Conservation (phyloP, 2,888 invertebrate species). For the Bedellia somnulentella region DNA sequence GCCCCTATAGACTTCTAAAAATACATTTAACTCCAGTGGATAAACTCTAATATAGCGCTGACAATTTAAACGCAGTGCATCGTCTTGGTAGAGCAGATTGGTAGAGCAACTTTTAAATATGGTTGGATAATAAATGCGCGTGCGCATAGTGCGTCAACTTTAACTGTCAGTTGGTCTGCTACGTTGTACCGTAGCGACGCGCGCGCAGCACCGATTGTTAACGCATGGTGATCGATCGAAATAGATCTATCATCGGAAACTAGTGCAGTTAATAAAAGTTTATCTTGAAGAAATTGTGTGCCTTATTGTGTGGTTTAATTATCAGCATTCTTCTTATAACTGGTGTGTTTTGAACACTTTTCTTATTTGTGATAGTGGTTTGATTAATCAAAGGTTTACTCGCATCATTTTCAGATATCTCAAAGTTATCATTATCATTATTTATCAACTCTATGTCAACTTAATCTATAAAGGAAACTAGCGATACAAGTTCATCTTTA, state of each 20-base stretch:
- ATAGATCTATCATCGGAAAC: constrained; percentile 25
- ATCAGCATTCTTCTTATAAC: too few relatives aligned
- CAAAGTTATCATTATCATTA: too few relatives aligned
- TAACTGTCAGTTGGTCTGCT: constrained; percentile 45
- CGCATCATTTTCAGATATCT: too few relatives aligned
- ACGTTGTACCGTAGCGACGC: constrained; percentile 34
- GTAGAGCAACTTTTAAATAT: constrained; percentile 18
- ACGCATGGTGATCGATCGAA: constrained; percentile 28
- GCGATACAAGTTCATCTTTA: too few relatives aligned
- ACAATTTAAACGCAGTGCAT: constrained; percentile 14
- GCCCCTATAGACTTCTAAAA: constrained; percentile 47
- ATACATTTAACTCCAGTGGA: constrained; percentile 45
- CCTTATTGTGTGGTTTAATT: too few relatives aligned
- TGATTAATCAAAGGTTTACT: constrained; percentile 12
- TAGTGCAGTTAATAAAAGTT: constrained; percentile 12
- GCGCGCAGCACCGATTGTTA: constrained; percentile 9
- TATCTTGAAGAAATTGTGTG: neutral
- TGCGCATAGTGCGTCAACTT: constrained; percentile 37
- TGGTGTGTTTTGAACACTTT: too few relatives aligned
- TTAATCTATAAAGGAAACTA: too few relatives aligned
- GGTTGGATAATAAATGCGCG: constrained; percentile 30
- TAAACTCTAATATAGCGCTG: constrained; percentile 27
- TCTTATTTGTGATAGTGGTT: constrained; percentile 49
- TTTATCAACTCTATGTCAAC: too few relatives aligned
- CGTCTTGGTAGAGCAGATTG: too few relatives aligned